Conservation (phyloP, 2,113 vertebrate genomes). For the Toxostoma redivivum region DNA sequence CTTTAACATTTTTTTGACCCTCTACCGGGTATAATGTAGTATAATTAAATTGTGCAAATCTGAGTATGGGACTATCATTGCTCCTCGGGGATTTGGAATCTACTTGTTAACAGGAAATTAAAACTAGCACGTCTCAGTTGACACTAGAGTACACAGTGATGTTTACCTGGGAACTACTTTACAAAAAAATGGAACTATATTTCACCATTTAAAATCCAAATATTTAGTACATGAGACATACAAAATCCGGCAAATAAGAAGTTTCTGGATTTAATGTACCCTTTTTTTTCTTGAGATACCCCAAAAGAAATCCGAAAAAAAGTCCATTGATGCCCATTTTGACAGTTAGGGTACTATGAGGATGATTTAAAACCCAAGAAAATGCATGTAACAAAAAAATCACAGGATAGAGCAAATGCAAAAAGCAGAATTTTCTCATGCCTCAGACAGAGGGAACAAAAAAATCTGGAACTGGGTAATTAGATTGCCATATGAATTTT, state of each 20-base stretch:
- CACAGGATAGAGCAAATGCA: not conserved
- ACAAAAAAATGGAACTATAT: not conserved
- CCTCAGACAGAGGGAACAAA: not conserved
- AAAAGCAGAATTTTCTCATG: not conserved
- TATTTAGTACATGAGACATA: not conserved
- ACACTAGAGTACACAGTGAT: not conserved
- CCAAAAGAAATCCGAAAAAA: not conserved
- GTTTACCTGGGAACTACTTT: not conserved
- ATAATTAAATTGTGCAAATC: not conserved
- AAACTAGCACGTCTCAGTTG: not conserved
- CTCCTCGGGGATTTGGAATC: not conserved
- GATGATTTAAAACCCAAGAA: not conserved
- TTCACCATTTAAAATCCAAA: not conserved
- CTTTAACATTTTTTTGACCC: not conserved
- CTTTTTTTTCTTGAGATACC: not conserved
- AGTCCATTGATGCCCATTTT: not conserved
- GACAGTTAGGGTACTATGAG: not conserved
- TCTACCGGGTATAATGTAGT: not conserved
- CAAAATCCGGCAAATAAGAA: not conserved
- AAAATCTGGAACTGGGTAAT: not conserved
- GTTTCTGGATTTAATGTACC: not conserved
- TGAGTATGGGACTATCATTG: not conserved
- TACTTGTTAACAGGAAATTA: slow-evolving; percentile 5
- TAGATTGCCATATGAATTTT: not conserved
- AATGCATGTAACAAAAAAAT: not conserved